A percentile compares a stretch with the other conserved stretches of the same genome.
phyloP scores from a whole-genome alignment of 2,113 vertebrate species.

The Peromyscus polionotus region DNA sequence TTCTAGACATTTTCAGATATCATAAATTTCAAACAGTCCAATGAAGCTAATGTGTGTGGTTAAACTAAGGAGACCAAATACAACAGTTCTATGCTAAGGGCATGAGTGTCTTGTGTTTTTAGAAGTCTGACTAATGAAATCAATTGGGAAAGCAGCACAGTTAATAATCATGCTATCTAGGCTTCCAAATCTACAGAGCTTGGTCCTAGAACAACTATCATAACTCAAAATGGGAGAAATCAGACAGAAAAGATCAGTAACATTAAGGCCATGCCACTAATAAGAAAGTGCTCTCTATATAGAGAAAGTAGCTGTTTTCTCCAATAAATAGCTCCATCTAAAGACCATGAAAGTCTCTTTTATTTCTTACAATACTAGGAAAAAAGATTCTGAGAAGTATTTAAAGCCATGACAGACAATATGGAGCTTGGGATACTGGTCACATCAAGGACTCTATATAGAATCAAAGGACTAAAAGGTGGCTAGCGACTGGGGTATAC shows the following conservation, averaged over 20 bases:
- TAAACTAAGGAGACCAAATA: neutral
- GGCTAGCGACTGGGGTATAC: neutral
- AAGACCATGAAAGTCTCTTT: neutral
- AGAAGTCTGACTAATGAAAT: constrained; percentile 54
- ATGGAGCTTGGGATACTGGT: neutral
- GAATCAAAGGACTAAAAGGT: constrained; percentile 6
- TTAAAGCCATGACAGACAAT: neutral
- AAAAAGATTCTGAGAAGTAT: constrained; percentile 28
- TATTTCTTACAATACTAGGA: constrained; percentile 13
- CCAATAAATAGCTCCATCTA: constrained; percentile 19
- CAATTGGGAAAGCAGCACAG: neutral
- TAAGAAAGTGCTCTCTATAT: neutral
- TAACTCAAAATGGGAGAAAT: neutral
- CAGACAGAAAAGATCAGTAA: constrained; percentile 19
- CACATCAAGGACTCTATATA: constrained; percentile 3
- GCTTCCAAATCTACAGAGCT: neutral
- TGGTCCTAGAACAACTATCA: neutral
- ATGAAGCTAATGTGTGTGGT: neutral
- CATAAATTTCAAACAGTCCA: constrained; percentile 46
- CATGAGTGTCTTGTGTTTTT: constrained; percentile 35
- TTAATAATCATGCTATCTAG: neutral
- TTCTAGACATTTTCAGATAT: constrained; percentile 23
- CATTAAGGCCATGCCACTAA: constrained; percentile 9
- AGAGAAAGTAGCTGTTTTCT: neutral
- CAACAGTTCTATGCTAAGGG: neutral